These are phyloP conservation scores for Psammodynastes pulverulentus DNA, from an alignment of 2,113 vertebrate species.

Conservation along the genomic window DNA sequence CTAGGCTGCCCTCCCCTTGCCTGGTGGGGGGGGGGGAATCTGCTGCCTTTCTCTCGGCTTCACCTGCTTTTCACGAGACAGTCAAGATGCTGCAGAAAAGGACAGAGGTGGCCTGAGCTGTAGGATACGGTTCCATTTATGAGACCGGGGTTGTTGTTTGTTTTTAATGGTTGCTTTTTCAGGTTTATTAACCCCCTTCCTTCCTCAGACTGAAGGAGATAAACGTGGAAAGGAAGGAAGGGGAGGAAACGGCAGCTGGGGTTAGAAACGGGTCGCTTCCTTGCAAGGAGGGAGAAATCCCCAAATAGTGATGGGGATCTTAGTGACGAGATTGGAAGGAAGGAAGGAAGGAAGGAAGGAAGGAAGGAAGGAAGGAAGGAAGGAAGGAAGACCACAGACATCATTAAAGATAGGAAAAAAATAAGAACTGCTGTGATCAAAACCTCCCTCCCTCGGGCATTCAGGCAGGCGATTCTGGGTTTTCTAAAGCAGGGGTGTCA, in stretches of 20 bases:
- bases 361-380: too few relatives aligned
- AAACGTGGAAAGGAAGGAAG: neutral
- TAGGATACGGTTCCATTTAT: neutral
- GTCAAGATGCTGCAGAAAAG: neutral
- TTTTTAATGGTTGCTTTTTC: neutral
- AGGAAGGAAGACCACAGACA: neutral
- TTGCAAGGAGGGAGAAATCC: neutral
- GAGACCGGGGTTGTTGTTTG: neutral
- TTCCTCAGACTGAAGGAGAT: neutral
- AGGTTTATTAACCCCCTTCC: neutral
- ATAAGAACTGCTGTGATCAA: neutral
- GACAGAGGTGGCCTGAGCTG: neutral
- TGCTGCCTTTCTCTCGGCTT: neutral
- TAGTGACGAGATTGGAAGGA: neutral
- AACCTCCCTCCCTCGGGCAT: neutral
- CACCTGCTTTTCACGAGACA: neutral
- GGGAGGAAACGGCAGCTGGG: neutral
- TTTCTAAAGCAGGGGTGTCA: too few relatives aligned
- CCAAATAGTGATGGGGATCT: neutral
- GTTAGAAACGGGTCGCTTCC: neutral
- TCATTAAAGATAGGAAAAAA: neutral
- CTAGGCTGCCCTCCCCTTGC: neutral
- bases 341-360: too few relatives aligned
- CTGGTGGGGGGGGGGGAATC: neutral
- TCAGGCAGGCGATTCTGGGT: too few relatives aligned